Conservation (phyloP, 2,797 vertebrate species). For the Simalia tracyae region DNA sequence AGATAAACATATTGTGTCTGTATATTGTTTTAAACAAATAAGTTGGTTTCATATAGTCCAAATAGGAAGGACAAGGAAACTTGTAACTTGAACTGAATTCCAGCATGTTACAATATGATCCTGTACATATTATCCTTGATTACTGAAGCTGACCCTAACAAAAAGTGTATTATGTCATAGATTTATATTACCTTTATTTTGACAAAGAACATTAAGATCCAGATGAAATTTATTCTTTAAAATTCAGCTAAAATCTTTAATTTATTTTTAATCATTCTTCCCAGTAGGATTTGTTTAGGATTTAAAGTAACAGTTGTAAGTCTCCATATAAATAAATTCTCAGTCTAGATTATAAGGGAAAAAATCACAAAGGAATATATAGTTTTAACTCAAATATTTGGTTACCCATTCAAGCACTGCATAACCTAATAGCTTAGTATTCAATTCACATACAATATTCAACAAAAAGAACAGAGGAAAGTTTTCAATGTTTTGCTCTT, state of each 20-base stretch:
- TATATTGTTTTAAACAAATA: not conserved
- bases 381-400: not conserved
- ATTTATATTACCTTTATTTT: conserved; percentile 12
- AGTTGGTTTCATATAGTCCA: not conserved
- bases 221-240: not conserved
- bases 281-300: not conserved
- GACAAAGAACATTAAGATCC: conserved; percentile 24
- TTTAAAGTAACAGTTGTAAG: not conserved
- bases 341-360: not conserved
- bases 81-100: not conserved
- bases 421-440: not conserved
- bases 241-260: conserved; percentile 35
- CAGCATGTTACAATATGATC: conserved; percentile 39
- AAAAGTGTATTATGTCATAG: conserved; percentile 39
- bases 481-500: no score
- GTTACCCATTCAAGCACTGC: not conserved
- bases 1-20: not conserved
- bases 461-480: no score
- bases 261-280: not conserved
- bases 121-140: conserved; percentile 17
- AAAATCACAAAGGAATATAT: not conserved
- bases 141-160: conserved; percentile 44
- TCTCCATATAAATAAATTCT: not conserved
- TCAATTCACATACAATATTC: no score
- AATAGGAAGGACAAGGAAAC: not conserved